Evolutionary conservation across 2,113 vertebrate species (phyloP).

Genomic region (Bubo bubo): DNA sequence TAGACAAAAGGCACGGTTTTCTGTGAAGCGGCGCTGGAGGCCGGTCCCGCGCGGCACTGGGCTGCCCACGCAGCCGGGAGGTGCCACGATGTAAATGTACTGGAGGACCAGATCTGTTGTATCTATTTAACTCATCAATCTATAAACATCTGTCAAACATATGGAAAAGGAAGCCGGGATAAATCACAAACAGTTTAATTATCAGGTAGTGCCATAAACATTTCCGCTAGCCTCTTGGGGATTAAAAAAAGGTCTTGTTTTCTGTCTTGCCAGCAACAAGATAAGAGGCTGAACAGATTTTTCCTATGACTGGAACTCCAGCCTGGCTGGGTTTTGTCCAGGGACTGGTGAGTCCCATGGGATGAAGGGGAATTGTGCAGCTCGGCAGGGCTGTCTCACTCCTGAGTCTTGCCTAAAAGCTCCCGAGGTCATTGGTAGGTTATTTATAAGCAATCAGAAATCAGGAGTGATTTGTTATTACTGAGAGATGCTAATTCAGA

Average conservation of each 20-base stretch:
- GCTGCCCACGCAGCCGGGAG: background rate
- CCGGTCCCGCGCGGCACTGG: background rate
- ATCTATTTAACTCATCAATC: background rate
- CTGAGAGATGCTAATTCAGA: conserved; percentile 7
- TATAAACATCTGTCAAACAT: background rate
- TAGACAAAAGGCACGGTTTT: background rate
- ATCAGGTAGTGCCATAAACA: background rate
- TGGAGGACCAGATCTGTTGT: background rate
- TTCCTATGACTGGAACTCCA: background rate
- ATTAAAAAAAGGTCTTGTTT: background rate
- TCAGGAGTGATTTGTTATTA: conserved; percentile 20
- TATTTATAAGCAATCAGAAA: conserved; percentile 45
- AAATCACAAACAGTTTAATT: background rate
- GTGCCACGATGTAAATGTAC: accelerated
- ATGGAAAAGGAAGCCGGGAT: background rate
- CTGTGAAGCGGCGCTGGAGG: background rate
- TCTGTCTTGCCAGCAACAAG: background rate
- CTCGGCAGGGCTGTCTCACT: background rate
- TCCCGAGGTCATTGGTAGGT: background rate
- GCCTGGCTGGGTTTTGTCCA: background rate
- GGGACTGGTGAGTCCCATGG: background rate
- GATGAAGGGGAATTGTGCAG: background rate
- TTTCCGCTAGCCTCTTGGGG: background rate
- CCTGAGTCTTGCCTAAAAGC: background rate
- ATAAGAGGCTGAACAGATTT: background rate